phyloP scores from a whole-genome alignment of 2,888 invertebrate genomes.

The Nezara viridula region DNA sequence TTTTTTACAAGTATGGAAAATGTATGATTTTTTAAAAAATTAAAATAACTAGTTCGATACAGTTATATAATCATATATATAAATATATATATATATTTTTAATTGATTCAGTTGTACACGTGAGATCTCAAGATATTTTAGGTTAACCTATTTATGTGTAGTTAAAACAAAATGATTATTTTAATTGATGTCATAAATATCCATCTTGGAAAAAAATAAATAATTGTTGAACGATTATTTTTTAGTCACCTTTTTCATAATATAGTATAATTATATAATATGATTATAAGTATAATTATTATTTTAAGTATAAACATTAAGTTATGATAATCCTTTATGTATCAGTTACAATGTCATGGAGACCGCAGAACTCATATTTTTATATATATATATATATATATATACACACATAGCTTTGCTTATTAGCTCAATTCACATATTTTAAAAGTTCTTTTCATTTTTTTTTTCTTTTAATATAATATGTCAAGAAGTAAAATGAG shows the following conservation, averaged over 20 bases:
- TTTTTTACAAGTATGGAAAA: conserved; percentile 6
- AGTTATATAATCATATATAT: background rate
- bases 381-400: too few relatives aligned
- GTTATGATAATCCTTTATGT: too few relatives aligned
- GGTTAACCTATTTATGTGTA: conserved; percentile 35
- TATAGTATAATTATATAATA: background rate
- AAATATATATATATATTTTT: conserved; percentile 22
- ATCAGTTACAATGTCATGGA: too few relatives aligned
- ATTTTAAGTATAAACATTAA: too few relatives aligned
- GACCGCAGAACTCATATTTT: too few relatives aligned
- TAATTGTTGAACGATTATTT: conserved; percentile 7
- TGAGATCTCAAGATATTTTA: conserved; percentile 46
- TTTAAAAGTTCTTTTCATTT: too few relatives aligned
- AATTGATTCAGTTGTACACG: conserved; percentile 14
- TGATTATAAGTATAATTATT: background rate
- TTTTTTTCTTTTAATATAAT: too few relatives aligned
- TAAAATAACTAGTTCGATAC: background rate
- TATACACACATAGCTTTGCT: too few relatives aligned
- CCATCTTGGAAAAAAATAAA: conserved; percentile 37
- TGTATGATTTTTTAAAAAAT: background rate
- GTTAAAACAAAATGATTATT: conserved; percentile 14
- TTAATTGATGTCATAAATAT: conserved; percentile 35
- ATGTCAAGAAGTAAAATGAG: too few relatives aligned
- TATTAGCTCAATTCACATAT: too few relatives aligned
- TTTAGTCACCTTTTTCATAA: background rate